A percentile compares a stretch with the other conserved stretches of the same genome.
These are phyloP conservation scores for Myiozetetes cayanensis DNA, from an alignment of 2,113 vertebrate species.

Conservation along the genomic window DNA sequence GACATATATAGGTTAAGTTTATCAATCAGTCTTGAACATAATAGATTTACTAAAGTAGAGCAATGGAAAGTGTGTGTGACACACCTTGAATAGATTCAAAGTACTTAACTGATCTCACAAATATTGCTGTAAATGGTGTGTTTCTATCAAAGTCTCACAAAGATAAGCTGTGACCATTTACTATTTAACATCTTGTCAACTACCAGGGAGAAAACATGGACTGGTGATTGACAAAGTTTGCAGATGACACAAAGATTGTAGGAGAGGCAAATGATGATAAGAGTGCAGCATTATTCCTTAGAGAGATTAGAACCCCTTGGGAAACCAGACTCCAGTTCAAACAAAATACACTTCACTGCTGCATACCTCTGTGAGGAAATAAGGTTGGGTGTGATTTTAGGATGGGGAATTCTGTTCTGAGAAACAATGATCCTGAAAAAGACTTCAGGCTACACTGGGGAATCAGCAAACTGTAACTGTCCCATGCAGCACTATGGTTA, in stretches of 20 bases:
- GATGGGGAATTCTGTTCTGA: not conserved
- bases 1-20: not conserved
- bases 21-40: not conserved
- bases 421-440: not conserved
- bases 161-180: slow-evolving; percentile 25
- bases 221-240: slow-evolving; percentile 42
- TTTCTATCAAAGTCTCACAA: slow-evolving; percentile 4
- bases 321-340: not conserved
- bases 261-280: slow-evolving; percentile 5
- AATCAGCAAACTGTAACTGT: not conserved
- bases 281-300: not conserved
- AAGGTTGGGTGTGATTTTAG: not conserved
- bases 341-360: not conserved
- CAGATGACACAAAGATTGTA: slow-evolving; percentile 30
- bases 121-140: not conserved
- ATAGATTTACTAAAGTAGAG: not conserved
- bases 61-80: not conserved
- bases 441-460: not conserved
- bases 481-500: not conserved
- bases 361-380: not conserved
- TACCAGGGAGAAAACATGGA: not conserved
- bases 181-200: slow-evolving; percentile 36
- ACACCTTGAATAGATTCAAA: not conserved
- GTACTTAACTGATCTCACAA: slow-evolving; percentile 5
- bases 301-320: slow-evolving; percentile 16